Evolutionary conservation across 37 sponge, comb jelly and placozoan species (phyloP).

Genomic region (Mnemiopsis leidyi): DNA sequence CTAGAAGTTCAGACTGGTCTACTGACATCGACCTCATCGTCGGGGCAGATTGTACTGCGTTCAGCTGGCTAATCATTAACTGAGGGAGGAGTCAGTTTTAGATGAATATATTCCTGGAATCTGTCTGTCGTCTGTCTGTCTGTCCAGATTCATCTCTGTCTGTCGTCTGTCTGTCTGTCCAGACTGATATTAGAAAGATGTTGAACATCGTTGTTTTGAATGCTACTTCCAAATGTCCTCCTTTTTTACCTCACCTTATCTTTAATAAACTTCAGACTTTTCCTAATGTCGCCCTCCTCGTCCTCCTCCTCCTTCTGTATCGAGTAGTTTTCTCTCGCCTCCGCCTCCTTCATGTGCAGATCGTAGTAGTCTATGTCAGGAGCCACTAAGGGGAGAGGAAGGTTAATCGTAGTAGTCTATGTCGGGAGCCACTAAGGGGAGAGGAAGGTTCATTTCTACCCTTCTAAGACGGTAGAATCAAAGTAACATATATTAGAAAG

Average conservation of each 20-base stretch:
- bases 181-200: too few relatives aligned
- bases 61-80: neutral
- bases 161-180: too few relatives aligned
- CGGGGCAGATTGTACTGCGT: neutral
- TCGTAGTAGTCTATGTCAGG: constrained; percentile 53
- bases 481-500: too few relatives aligned
- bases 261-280: neutral
- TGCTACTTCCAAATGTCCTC: neutral
- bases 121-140: too few relatives aligned
- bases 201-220: too few relatives aligned
- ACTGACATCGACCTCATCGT: neutral
- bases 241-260: neutral
- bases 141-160: too few relatives aligned
- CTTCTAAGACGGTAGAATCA: too few relatives aligned
- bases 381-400: neutral
- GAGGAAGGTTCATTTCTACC: neutral
- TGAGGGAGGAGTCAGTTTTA: neutral
- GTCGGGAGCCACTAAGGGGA: constrained; percentile 4
- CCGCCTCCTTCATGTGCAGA: neutral
- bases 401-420: neutral
- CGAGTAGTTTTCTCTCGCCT: neutral
- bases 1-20: neutral
- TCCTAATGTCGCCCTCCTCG: constrained; percentile 15
- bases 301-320: constrained; percentile 4
- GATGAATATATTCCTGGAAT: too few relatives aligned